Evolutionary conservation across 2,113 vertebrate genomes (phyloP), one percentile per base, ranked within the genome.

Genomic region (Istiophorus platypterus): DNA sequence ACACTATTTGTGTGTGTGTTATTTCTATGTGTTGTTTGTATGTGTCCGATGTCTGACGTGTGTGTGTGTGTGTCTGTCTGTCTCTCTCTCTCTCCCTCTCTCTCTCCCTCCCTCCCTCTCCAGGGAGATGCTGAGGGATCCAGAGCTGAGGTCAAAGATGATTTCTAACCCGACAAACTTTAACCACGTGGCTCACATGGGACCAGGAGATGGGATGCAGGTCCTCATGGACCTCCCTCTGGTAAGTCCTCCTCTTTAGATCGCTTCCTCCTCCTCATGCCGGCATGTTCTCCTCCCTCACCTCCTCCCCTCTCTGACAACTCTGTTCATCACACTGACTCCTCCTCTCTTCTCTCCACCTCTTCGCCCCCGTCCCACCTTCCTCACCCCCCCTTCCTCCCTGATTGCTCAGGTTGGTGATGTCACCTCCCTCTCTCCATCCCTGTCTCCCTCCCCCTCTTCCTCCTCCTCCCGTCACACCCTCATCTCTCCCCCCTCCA

Each of bases 181-280:
- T 90, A 99, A 99, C 94, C 98, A 99, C 0, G 98, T 99, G 87
- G 98, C 98, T 57, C 98, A 99, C 91, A 99, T 99, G 98, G 98
- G 98, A 89, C 98, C 98, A 0, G 98, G 98, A 72, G 98, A 99
- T 11, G 98, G 98, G 66, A 97, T 98, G 97, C 98, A 99, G 92
- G 98, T 97, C 80, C 98, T 99, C 79, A 98, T 99, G 98, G 98
- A 99, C 91, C 96, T 99, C 71, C 98, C 98, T 56, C 94, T 99
- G 98, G 98, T 99, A 96, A 85, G 27, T 63, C 66, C 20, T 9
- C 24, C n/a, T 49, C 6, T 8, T 10, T 27, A 26, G 12, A 13
- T 11, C 45, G 61, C 1, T 34, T n/a, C 37, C 70, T 20, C 7
- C 62, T 51, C 56, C 54, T 68, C 57, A 74, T 37, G 18, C 58